A percentile compares a stretch with the other conserved stretches of the same genome.
Evolutionary conservation across 2,113 vertebrate genomes (phyloP).

Genomic region (Xenopus laevis): DNA sequence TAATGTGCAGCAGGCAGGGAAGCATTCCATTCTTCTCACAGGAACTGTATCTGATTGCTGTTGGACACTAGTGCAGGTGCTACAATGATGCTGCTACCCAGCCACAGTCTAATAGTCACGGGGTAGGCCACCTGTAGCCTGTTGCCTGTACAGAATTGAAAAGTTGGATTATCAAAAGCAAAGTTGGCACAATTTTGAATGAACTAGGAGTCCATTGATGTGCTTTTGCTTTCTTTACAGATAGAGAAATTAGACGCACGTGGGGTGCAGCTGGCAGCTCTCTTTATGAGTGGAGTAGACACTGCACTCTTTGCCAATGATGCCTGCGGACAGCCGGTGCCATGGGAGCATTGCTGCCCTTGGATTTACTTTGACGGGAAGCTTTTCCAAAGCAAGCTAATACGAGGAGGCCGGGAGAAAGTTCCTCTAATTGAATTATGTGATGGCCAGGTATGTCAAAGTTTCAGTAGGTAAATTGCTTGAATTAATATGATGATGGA

Average conservation of each 20-base stretch:
- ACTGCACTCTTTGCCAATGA: slow-evolving; percentile 87
- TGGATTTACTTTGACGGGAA: slow-evolving; percentile 95
- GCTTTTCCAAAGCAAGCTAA: slow-evolving; percentile 88
- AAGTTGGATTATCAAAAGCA: too few species aligned
- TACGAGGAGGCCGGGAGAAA: slow-evolving; percentile 74
- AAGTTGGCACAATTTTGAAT: too few species aligned
- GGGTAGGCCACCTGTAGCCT: too few species aligned
- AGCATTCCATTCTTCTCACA: too few species aligned
- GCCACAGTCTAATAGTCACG: too few species aligned
- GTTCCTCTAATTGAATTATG: slow-evolving; percentile 84
- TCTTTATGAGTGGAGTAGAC: slow-evolving; percentile 89
- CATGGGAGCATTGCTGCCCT: slow-evolving; percentile 91
- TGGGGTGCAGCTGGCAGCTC: slow-evolving; percentile 83
- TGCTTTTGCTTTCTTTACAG: slow-evolving; percentile 53
- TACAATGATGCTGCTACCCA: too few species aligned
- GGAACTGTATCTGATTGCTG: too few species aligned
- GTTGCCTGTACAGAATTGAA: too few species aligned
- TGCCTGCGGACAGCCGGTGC: slow-evolving; percentile 85
- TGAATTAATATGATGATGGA: too few species aligned
- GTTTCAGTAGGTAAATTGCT: too few species aligned
- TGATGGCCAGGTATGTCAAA: slow-evolving; percentile 77
- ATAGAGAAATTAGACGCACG: slow-evolving; percentile 87
- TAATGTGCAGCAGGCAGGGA: too few species aligned
- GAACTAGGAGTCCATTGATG: not conserved
- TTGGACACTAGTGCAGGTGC: too few species aligned